Base-by-base conservation (phyloP, 2,113 vertebrate genomes). In the Garra rufa region DNA sequence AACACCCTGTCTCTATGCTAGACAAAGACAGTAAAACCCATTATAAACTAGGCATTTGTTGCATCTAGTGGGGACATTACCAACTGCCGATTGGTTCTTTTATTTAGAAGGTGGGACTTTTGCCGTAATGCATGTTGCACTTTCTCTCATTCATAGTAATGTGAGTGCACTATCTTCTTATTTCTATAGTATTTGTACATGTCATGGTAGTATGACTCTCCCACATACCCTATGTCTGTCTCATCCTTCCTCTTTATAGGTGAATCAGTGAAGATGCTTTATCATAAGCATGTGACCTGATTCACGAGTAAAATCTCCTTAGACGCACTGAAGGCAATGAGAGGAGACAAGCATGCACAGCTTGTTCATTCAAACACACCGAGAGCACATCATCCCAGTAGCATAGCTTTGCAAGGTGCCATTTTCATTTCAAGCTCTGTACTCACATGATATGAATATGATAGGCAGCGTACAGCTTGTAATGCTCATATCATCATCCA, bases 401-500 rank as follows among this genome's bases (percentile, higher is more conserved):
- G 26, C 28, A 52, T 24, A 15, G 34, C 41, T 34, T 46, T 73
- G 3, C 41, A 69, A 70, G 65, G 48, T 41, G 21, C 19, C 13
- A 71, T 61, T 48, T 50, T 46, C 63, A 81, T 70, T 50, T 44
- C 57, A 63, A 30, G 43, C 43, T 34, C 59, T 48, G 77, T 80
- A 30, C 26, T 67, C 11, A 1, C 41, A 34, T 67, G 59, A 48
- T 26, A 80, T 30, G 59, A 65, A 81, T 70, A 69, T 70, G 63
- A 82, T 41, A 77, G 52, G 28, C 75, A 77, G 75, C 30, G 28
- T 48, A 44, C 59, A 44, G 59, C 57, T 59, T 19, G 43, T 57
- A 80, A 65, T 9, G 55, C 26, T 61, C 43, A 30, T 67, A 67
- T 67, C 44, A 83, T 83, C 76, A 74, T 67, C 34, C 70, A 61